phyloP scores from a whole-genome alignment of 2,113 vertebrate species.

The Sapayoa aenigma region DNA sequence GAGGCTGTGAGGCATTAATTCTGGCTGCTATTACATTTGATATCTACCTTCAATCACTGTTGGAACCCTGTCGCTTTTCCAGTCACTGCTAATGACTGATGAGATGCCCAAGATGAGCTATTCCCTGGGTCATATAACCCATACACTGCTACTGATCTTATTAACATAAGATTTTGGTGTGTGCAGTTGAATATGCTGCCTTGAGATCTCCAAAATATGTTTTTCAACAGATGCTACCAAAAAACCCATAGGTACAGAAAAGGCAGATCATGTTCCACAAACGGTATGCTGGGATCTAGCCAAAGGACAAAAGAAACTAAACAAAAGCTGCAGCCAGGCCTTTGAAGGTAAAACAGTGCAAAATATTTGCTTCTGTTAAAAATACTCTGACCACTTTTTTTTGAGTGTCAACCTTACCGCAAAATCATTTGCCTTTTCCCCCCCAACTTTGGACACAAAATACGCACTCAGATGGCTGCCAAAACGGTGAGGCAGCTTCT shows the following conservation, averaged over 20 bases:
- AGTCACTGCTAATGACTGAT: background rate
- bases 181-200: background rate
- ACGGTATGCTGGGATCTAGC: background rate
- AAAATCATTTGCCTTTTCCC: background rate
- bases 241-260: background rate
- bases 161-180: background rate
- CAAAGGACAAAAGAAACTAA: conserved; percentile 41
- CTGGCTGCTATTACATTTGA: background rate
- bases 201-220: background rate
- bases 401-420: background rate
- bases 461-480: background rate
- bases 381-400: background rate
- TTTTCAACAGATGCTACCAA: background rate
- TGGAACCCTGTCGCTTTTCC: background rate
- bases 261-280: conserved; percentile 28
- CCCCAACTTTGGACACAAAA: background rate
- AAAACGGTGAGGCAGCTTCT: background rate
- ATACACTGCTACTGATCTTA: background rate
- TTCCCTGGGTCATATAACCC: background rate
- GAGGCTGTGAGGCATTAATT: no score
- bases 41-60: background rate
- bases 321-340: conserved; percentile 6
- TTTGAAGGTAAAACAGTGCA: conserved; percentile 44
- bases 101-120: background rate
- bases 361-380: conserved; percentile 44